Percentiles rank a stretch among this genome's conserved stretches.
Conservation (phyloP, 2,113 vertebrate species). For the Mormyrus iriodes region DNA sequence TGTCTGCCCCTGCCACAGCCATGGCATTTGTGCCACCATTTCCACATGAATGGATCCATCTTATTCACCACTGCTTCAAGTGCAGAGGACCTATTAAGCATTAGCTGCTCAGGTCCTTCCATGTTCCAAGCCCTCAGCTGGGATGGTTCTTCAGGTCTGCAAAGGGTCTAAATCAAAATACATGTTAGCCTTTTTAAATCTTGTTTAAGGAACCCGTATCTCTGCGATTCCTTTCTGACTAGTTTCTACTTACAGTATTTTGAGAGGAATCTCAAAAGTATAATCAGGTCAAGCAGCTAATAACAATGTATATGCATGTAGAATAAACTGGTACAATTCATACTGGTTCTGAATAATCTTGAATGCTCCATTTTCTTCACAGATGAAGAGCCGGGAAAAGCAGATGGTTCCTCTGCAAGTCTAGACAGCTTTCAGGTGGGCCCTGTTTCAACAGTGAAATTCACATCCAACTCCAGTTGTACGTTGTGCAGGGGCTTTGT, state of each 20-base stretch:
- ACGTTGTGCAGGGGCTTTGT: background rate
- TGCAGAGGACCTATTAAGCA: background rate
- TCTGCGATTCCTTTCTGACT: background rate
- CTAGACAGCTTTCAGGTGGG: slow-evolving; percentile 80
- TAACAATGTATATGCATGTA: background rate
- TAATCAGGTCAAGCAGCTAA: background rate
- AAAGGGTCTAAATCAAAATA: background rate
- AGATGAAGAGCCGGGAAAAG: slow-evolving; percentile 86
- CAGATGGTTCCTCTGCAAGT: slow-evolving; percentile 73
- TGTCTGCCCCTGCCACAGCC: background rate
- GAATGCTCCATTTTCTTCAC: slow-evolving; percentile 27
- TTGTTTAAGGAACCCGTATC: background rate
- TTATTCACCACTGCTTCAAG: background rate
- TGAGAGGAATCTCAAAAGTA: background rate
- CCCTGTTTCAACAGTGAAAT: slow-evolving; percentile 34
- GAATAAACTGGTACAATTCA: background rate
- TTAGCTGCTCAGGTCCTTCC: background rate
- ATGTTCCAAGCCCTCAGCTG: background rate
- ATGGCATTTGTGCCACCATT: background rate
- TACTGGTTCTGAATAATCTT: background rate
- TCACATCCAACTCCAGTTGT: no score
- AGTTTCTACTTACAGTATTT: background rate
- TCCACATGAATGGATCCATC: background rate
- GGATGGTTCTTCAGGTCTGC: background rate
- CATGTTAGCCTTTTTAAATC: background rate